Percentiles rank a stretch among this genome's conserved stretches.
phyloP scores from a whole-genome alignment of 2,888 invertebrate species.

The Drosophila sordidula region DNA sequence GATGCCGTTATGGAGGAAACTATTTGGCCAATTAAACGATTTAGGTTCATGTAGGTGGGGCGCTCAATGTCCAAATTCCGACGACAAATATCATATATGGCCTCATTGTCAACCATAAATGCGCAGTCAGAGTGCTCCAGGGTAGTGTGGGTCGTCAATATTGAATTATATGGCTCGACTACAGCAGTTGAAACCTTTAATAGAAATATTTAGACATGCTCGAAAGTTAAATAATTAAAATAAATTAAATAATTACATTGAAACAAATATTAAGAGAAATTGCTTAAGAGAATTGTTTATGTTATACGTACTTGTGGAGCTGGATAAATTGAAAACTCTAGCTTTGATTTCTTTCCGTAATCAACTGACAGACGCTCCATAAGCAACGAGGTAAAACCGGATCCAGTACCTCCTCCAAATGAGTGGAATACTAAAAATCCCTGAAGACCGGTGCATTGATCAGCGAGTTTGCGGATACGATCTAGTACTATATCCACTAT shows the following conservation, averaged over 20 bases:
- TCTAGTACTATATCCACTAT: constrained; percentile 94
- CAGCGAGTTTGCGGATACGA: constrained; percentile 92
- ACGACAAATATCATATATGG: constrained; percentile 94
- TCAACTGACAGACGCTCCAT: constrained; percentile 97
- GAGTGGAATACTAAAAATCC: constrained; percentile 97
- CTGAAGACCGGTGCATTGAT: constrained; percentile 94
- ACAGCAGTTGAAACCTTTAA: constrained; percentile 90
- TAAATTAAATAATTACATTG: no score
- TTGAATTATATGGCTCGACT: constrained; percentile 96
- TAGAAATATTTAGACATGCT: background rate
- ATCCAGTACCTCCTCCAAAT: constrained; percentile 94
- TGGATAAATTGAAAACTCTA: constrained; percentile 97
- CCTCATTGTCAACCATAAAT: constrained; percentile 97
- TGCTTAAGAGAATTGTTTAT: no score
- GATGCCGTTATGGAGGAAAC: constrained; percentile 97
- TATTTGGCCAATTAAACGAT: constrained; percentile 94
- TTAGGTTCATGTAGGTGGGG: constrained; percentile 94
- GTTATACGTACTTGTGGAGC: constrained; percentile 91
- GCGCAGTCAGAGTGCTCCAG: constrained; percentile 94
- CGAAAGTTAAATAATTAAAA: no score
- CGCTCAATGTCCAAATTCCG: constrained; percentile 94
- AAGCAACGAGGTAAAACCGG: constrained; percentile 95
- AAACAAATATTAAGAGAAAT: no score
- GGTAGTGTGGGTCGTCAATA: constrained; percentile 96
- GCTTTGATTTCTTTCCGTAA: constrained; percentile 96